Evolutionary conservation across 2,888 invertebrate species (phyloP).

Genomic region (Spialia ferax): DNA sequence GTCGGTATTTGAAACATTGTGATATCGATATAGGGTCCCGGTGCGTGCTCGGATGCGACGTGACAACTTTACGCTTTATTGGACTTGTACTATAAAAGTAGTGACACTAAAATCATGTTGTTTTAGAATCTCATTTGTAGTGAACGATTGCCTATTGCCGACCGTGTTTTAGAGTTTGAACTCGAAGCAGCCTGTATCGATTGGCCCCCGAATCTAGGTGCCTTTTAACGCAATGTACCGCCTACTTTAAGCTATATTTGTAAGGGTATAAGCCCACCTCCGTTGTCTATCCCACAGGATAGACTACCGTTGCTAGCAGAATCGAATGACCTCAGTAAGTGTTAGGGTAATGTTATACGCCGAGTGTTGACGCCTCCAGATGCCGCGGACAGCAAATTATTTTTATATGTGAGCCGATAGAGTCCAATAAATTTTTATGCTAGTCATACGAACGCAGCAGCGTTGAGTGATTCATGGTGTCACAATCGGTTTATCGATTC

Average conservation of each 20-base stretch:
- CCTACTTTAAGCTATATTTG: slow-evolving; percentile 36
- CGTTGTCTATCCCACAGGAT: slow-evolving; percentile 7
- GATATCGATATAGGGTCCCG: slow-evolving; percentile 64
- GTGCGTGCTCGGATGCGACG: slow-evolving; percentile 50
- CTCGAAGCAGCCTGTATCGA: slow-evolving; percentile 5
- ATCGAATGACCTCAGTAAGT: slow-evolving; percentile 17
- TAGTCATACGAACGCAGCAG: slow-evolving; percentile 53
- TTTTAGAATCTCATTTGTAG: slow-evolving; percentile 36
- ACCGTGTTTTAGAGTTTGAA: slow-evolving; percentile 10
- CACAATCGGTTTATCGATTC: slow-evolving; percentile 45
- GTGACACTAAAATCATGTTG: slow-evolving; percentile 33
- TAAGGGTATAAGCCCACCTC: not conserved
- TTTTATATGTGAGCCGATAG: slow-evolving; percentile 37
- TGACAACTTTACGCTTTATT: slow-evolving; percentile 44
- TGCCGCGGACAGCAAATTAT: slow-evolving; percentile 29
- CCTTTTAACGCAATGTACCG: slow-evolving; percentile 36
- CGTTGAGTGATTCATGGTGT: slow-evolving; percentile 40
- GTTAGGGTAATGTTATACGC: slow-evolving; percentile 25
- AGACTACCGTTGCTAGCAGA: slow-evolving; percentile 28
- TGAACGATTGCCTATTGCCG: slow-evolving; percentile 19
- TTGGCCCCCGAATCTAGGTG: slow-evolving; percentile 29
- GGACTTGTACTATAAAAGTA: slow-evolving; percentile 42
- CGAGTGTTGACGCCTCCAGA: slow-evolving; percentile 17
- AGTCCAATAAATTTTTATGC: slow-evolving; percentile 51
- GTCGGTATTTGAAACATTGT: slow-evolving; percentile 55